Evolutionary conservation across 2,888 invertebrate species (phyloP).

Genomic region (Electrophaes corylata): DNA sequence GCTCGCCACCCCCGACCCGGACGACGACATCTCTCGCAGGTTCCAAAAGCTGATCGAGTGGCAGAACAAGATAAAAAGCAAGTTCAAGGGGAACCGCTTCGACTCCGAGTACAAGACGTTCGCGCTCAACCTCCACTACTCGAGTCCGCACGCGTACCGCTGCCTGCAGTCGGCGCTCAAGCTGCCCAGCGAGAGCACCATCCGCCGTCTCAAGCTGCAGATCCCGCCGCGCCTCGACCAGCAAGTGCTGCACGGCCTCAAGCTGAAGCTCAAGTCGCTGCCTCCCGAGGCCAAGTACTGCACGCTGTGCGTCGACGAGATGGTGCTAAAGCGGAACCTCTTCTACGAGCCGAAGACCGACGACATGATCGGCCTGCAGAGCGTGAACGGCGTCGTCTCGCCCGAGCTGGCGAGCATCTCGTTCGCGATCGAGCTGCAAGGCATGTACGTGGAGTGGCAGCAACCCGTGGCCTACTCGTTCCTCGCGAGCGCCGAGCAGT

Average conservation of each 20-base stretch:
- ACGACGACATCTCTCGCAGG: conserved; percentile 35
- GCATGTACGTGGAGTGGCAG: conserved; percentile 29
- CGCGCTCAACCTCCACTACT: conserved; percentile 41
- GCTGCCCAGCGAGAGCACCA: conserved; percentile 39
- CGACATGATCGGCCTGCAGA: conserved; percentile 42
- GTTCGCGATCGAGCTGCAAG: conserved; percentile 26
- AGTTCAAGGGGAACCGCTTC: conserved; percentile 37
- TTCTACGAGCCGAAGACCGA: conserved; percentile 38
- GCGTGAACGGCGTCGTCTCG: conserved; percentile 40
- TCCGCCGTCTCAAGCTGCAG: conserved; percentile 36
- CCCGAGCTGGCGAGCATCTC: conserved; percentile 19
- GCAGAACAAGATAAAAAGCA: conserved; percentile 40
- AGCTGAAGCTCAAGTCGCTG: conserved; percentile 28
- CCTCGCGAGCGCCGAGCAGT: conserved; percentile 37
- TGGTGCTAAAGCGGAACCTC: conserved; percentile 42
- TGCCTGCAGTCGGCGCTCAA: conserved; percentile 35
- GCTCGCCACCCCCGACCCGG: conserved; percentile 13
- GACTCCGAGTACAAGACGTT: conserved; percentile 34
- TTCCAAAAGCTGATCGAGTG: conserved; percentile 38
- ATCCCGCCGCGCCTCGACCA: conserved; percentile 27
- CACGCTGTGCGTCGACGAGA: conserved; percentile 41
- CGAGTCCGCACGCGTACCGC: conserved; percentile 42
- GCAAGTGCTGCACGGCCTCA: conserved; percentile 30
- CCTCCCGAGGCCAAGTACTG: conserved; percentile 37
- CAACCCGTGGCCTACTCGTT: conserved; percentile 28